Percentiles rank a stretch among this genome's conserved stretches.
Evolutionary conservation across 2,797 vertebrate genomes (phyloP).

Genomic region (Rhyacichthys aspro): DNA sequence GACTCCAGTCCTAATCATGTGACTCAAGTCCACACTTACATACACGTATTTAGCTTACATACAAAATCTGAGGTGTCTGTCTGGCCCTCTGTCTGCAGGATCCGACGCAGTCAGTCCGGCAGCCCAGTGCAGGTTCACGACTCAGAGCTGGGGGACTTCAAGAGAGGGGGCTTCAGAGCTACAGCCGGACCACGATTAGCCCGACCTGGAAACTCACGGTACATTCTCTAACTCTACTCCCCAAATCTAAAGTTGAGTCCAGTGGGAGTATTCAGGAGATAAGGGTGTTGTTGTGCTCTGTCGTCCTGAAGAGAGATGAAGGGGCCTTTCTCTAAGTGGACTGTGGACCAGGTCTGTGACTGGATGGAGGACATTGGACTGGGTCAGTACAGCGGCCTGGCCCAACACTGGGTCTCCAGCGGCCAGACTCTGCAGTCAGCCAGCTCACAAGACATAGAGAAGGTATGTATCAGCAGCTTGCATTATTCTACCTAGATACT

Average conservation of each 20-base stretch:
- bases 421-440: constrained; percentile 91
- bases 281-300: not conserved
- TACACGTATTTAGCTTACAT: not conserved
- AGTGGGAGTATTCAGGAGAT: too few species aligned
- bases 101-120: constrained; percentile 94
- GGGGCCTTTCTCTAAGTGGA: constrained; percentile 92
- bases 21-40: too few species aligned
- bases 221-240: not conserved
- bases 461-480: constrained; percentile 75
- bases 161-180: constrained; percentile 90
- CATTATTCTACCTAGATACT: too few species aligned
- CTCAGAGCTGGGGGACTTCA: constrained; percentile 87
- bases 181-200: constrained; percentile 91
- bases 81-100: constrained; percentile 74
- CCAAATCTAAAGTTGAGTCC: not conserved
- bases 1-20: not conserved
- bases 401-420: constrained; percentile 88
- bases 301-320: constrained; percentile 82
- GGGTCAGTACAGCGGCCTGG: constrained; percentile 87
- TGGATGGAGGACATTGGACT: constrained; percentile 96
- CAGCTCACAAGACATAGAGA: constrained; percentile 90
- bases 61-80: constrained; percentile 1
- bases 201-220: constrained; percentile 78
- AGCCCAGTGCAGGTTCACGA: constrained; percentile 86
- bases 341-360: constrained; percentile 88